Evolutionary conservation across 2,113 vertebrate genomes (phyloP).

Genomic region (Lophura nycthemera): DNA sequence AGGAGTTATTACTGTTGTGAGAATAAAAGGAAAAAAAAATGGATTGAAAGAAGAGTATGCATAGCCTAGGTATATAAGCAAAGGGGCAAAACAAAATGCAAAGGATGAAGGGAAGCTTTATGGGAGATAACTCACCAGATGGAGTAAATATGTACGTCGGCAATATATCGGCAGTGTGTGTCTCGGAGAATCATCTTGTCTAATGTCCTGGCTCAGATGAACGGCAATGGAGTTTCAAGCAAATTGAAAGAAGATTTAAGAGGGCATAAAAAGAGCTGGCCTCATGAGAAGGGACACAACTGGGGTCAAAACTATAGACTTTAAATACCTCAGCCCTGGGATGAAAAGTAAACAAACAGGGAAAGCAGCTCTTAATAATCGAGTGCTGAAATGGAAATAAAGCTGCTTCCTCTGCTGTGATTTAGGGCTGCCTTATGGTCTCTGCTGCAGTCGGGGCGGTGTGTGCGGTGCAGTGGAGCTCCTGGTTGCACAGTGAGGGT

Average conservation of each 20-base stretch:
- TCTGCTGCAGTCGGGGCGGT: neutral
- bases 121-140: neutral
- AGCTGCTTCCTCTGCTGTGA: neutral
- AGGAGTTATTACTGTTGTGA: neutral
- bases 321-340: neutral
- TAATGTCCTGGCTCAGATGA: neutral
- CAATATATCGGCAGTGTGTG: neutral
- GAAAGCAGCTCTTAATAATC: neutral
- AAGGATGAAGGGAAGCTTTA: neutral
- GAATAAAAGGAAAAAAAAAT: neutral
- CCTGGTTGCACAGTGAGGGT: neutral
- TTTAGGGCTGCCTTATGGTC: neutral
- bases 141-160: neutral
- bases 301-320: neutral
- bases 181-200: neutral
- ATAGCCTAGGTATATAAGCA: fast-evolving
- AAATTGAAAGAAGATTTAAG: neutral
- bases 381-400: neutral
- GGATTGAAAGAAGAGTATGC: neutral
- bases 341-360: constrained; percentile 12
- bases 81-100: neutral
- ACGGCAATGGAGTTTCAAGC: neutral
- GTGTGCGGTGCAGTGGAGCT: neutral
- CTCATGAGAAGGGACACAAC: neutral
- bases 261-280: neutral